Evolutionary conservation across 2,888 invertebrate genomes (phyloP), one percentile per base, ranked within the genome.

Genomic region (Platycheirus albimanus): DNA sequence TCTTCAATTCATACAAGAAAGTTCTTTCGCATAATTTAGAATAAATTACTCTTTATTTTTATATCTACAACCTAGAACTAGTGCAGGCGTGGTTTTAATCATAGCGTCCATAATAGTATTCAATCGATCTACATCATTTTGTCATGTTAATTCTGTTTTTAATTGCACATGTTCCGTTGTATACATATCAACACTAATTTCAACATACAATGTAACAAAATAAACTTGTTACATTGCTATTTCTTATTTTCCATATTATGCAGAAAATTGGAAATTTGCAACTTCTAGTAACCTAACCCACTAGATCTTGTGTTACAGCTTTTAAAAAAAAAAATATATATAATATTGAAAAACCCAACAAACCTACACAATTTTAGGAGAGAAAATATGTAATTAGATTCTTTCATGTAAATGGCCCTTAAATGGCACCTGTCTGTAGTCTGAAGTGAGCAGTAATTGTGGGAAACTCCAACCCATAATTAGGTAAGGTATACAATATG

Each of bases 211-310:
- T 33, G 52, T 52, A 3, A 8, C 13, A 51, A 10, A 28, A n/a
- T n/a, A n/a, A 30, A 51, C 28, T 28, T 10, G 2, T 17, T 13
- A 13, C 8, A n/a, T 47, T 47, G 7, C 20, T 1, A 10, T 49
- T 28, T 49, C 24, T 51, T 28, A 24, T 3, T 20, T 49, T 13
- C n/a, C 6, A n/a, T 33, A 33, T 17, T 19, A n/a, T 19, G 36
- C 13, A 54, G n/a, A 4, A 4, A n/a, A 17, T 28, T 17, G 52
- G 52, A 54, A 30, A 52, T 30, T 52, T 52, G 52, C 30, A 52
- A 36, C 11, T 38, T 36, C 1, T 54, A 36, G n/a, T 36, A 28
- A 54, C 54, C 54, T 54, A 54, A 54, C 36, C n/a, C 36, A 54
- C 36, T 3, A 13, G n/a, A 8, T n/a, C 7, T 52, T 52, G 33